A percentile compares a stretch with the other conserved stretches of the same genome.
phyloP scores from a whole-genome alignment of 2,888 invertebrate species.

The Myathropa florea region DNA sequence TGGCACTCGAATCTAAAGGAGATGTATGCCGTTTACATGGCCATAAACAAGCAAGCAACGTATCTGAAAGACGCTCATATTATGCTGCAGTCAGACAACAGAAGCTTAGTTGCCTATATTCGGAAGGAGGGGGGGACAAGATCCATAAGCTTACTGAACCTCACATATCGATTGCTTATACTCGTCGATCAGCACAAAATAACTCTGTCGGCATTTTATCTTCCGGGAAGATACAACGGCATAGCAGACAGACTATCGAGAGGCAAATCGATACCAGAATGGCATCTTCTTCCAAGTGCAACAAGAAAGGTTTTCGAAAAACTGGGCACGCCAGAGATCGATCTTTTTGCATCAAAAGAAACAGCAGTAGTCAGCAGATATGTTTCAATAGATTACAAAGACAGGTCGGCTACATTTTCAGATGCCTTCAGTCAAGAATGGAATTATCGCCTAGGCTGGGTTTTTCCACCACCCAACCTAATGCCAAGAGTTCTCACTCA shows the following conservation, averaged over 20 bases:
- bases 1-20: slow-evolving; percentile 23
- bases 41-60: neutral
- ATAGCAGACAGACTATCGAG: slow-evolving; percentile 29
- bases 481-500: slow-evolving; percentile 23
- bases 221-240: slow-evolving; percentile 32
- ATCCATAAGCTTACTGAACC: neutral
- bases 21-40: slow-evolving; percentile 1
- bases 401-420: neutral
- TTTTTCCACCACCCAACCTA: slow-evolving; percentile 32
- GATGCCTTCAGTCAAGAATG: slow-evolving; percentile 12
- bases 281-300: slow-evolving; percentile 12
- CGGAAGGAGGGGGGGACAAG: slow-evolving; percentile 24
- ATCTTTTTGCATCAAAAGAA: slow-evolving; percentile 22
- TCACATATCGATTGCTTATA: slow-evolving; percentile 13
- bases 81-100: slow-evolving; percentile 30
- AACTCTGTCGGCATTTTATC: slow-evolving; percentile 22
- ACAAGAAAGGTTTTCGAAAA: neutral
- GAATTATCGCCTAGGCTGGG: slow-evolving; percentile 1
- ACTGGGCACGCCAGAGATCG: slow-evolving; percentile 3
- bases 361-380: slow-evolving; percentile 14
- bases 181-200: slow-evolving; percentile 5
- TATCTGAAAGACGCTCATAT: slow-evolving; percentile 1
- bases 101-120: slow-evolving; percentile 19
- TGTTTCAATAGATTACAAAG: slow-evolving; percentile 17
- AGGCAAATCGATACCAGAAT: slow-evolving; percentile 12